These are phyloP conservation scores for Aurelia aurita DNA, from an alignment of 30 jellyfish, hydroid and myxozoan species.

Conservation along the genomic window DNA sequence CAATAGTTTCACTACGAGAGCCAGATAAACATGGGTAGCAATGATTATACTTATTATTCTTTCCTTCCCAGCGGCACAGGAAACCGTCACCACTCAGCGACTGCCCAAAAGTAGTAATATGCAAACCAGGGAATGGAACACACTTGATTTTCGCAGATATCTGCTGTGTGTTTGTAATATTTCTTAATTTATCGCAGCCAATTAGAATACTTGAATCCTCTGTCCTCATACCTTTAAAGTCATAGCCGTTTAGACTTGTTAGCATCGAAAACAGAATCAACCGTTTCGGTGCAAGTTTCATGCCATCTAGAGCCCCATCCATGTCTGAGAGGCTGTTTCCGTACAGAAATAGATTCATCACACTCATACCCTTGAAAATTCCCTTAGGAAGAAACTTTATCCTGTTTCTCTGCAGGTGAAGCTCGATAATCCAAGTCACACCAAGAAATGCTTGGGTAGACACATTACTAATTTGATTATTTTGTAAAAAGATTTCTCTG, in stretches of 20 bases:
- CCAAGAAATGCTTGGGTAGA: constrained; percentile 65
- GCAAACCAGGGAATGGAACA: constrained; percentile 29
- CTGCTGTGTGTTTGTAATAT: background rate
- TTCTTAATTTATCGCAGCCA: constrained; percentile 34
- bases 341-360: constrained; percentile 15
- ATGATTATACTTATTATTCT: background rate
- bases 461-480: constrained; percentile 25
- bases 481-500: constrained; percentile 17
- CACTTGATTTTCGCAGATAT: constrained; percentile 26
- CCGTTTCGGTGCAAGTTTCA: constrained; percentile 33
- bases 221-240: constrained; percentile 13
- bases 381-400: constrained; percentile 17
- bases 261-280: constrained; percentile 34
- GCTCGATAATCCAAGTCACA: background rate
- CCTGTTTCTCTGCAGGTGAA: constrained; percentile 31
- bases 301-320: constrained; percentile 36
- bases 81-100: constrained; percentile 48
- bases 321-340: constrained; percentile 25
- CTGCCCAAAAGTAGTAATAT: background rate
- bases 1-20: background rate
- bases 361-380: constrained; percentile 17
- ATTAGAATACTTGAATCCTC: background rate
- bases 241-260: background rate
- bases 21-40: constrained; percentile 69
- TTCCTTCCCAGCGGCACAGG: constrained; percentile 1